Evolutionary conservation across 2,888 invertebrate species (phyloP), one percentile per base, ranked within the genome.

Genomic region (Philopedon plagiatum): DNA sequence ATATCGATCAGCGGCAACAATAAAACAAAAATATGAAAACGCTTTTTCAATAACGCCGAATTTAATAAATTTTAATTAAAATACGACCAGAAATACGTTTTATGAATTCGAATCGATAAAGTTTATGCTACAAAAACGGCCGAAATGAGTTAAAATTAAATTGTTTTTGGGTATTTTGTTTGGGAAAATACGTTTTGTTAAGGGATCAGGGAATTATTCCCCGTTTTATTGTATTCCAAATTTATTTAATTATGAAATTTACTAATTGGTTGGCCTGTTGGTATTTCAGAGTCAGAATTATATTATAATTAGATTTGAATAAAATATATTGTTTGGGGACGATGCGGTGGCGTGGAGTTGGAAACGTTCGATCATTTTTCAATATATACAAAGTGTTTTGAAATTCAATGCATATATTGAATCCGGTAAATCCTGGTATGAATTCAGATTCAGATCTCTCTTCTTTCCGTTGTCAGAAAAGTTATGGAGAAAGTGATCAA

Each of bases 241-340:
- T 60, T 69, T 32, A 69, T 69, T 63, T 57, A 69, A 69, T 69
- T 69, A 69, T 69, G 34, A 62, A 69, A 62, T 69, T 69, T 32
- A 54, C 39, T 69, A 69, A 69, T 69, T 69, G 61, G 62, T 68
- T 39, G 61, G 37, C 26, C 26, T 54, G 68, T 68, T 54, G 61
- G 39, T 56, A 56, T 69, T 62, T 44, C 61, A 41, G 54, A 44
- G 29, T 46, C 34, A 46, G 15, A 63, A 69, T 64, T 56, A 64
- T 62, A 62, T 69, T 61, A 54, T 69, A 69, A 69, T 69, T 39
- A 54, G 62, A 63, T 63, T 56, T 62, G 18, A 54, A 62, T 62
- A 56, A 69, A n/a, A n/a, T n/a, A n/a, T n/a, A n/a, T n/a, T n/a
- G n/a, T n/a, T 57, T 62, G 44, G 65, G 32, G 18, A 54, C n/a